Evolutionary conservation across 2,113 vertebrate species (phyloP).

Genomic region (Lates calcarifer): DNA sequence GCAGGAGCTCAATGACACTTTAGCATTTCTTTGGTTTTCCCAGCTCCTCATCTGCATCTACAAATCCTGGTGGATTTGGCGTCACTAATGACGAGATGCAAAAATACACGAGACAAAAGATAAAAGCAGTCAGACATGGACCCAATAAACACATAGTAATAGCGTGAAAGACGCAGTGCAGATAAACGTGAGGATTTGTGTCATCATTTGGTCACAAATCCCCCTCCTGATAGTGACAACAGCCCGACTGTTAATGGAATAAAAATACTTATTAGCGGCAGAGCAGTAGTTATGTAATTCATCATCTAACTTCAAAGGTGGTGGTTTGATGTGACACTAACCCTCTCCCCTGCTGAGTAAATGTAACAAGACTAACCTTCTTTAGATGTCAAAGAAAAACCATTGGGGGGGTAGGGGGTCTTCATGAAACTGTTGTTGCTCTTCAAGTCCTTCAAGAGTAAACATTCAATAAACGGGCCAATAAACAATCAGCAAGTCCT

Average conservation of each 20-base stretch:
- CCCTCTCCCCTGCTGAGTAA: conserved; percentile 7
- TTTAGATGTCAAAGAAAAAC: conserved; percentile 21
- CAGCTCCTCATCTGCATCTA: conserved; percentile 48
- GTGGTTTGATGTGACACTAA: conserved; percentile 25
- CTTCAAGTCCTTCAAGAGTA: conserved; percentile 1
- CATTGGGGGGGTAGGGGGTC: neutral
- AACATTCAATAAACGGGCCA: neutral
- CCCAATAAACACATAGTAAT: conserved; percentile 13
- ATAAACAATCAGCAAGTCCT: neutral
- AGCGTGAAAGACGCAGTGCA: conserved; percentile 20
- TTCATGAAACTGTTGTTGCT: neutral
- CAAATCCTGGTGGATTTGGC: conserved; percentile 38
- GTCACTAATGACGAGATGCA: conserved; percentile 29
- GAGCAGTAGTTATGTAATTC: conserved; percentile 46
- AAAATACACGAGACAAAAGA: conserved; percentile 12
- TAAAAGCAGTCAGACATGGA: conserved; percentile 29
- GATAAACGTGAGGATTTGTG: conserved; percentile 47
- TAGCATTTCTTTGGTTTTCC: conserved; percentile 22
- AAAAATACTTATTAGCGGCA: conserved; percentile 27
- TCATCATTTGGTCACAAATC: conserved; percentile 48
- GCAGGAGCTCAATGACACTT: conserved; percentile 36
- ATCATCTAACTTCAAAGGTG: conserved; percentile 49
- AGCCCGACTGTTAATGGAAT: conserved; percentile 34
- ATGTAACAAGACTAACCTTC: conserved; percentile 15
- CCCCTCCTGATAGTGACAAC: conserved; percentile 25